Percentiles rank a stretch among this genome's conserved stretches.
Conservation (phyloP, 1,140 invertebrate genomes). For the Bombus vancouverensis region DNA sequence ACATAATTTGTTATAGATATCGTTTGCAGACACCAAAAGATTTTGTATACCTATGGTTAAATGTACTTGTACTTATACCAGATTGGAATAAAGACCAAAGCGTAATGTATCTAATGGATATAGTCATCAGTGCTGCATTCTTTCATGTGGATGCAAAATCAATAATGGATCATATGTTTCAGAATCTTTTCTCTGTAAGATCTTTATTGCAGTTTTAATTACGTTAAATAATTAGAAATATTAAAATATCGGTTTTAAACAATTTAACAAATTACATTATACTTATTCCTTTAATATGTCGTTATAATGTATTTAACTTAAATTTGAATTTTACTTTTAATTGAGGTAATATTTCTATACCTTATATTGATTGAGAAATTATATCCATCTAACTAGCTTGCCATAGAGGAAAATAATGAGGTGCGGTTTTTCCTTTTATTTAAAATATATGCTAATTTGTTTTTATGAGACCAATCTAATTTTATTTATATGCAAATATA, state of each 20-base stretch:
- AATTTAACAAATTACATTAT: not conserved
- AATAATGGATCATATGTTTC: constrained; percentile 75
- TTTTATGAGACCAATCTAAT: not conserved
- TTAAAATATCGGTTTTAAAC: constrained; percentile 3
- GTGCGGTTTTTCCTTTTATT: constrained; percentile 60
- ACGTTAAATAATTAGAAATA: not conserved
- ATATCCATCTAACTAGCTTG: constrained; percentile 70
- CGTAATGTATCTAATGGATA: constrained; percentile 86
- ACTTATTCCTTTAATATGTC: not conserved
- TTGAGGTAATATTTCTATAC: constrained; percentile 5
- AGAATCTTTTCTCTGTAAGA: constrained; percentile 77
- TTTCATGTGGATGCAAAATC: constrained; percentile 80
- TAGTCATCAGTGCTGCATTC: constrained; percentile 83
- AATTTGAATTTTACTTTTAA: not conserved
- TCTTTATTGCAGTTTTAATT: not conserved
- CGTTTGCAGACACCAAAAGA: constrained; percentile 81
- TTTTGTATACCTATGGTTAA: constrained; percentile 87
- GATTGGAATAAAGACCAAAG: constrained; percentile 86
- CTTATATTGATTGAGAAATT: constrained; percentile 11
- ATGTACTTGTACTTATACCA: constrained; percentile 83
- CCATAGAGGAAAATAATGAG: constrained; percentile 73
- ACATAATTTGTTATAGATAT: constrained; percentile 76
- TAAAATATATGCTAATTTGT: constrained; percentile 9
- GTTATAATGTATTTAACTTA: not conserved
- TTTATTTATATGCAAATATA: not conserved